Evolutionary conservation across 2,888 invertebrate species (phyloP), one percentile per base, ranked within the genome.

Genomic region (Dryadula phaetusa): DNA sequence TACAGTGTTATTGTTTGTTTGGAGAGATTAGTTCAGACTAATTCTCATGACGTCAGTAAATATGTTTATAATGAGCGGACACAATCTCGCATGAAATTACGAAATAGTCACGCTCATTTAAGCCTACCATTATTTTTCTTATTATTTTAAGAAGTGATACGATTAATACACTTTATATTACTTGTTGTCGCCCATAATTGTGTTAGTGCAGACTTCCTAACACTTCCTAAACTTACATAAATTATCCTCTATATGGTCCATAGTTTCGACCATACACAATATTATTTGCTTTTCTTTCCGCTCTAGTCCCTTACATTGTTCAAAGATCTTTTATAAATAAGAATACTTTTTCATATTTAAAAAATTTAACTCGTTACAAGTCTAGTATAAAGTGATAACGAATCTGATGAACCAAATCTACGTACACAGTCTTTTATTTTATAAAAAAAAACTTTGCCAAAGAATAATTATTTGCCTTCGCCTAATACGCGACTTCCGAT

Each of bases 41-140:
- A 52, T 16, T 52, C 16, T 32, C 16, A 52, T 52, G 52, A 52
- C 52, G 52, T 52, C 52, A 52, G 18, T 52, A 52, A 16, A 52
- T 47, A 25, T 52, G 32, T 16, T 52, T 52, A 32, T 32, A 52
- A 52, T 32, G 52, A 52, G 52, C 52, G 52, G 52, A 18, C 28
- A 52, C 5, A 52, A 52, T 52, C 10, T 52, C 16, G 52, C 52
- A 10, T 52, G 28, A 52, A 52, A 28, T 52, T 52, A 3, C 28
- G 25, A 52, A 52, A 52, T 52, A n/a, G 32, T 49, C 28, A 28
- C 32, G 28, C 28, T 18, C 28, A 49, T 28, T 47, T 28, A 32
- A 52, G 16, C 16, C 4, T 5, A n/a, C 10, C 18, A 16, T 16
- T 42, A 42, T 42, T 42, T 16, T 16, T 42, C 1, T 42, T 42